Evolutionary conservation across 2,888 invertebrate species (phyloP).

Genomic region (Cerastis leucographa): DNA sequence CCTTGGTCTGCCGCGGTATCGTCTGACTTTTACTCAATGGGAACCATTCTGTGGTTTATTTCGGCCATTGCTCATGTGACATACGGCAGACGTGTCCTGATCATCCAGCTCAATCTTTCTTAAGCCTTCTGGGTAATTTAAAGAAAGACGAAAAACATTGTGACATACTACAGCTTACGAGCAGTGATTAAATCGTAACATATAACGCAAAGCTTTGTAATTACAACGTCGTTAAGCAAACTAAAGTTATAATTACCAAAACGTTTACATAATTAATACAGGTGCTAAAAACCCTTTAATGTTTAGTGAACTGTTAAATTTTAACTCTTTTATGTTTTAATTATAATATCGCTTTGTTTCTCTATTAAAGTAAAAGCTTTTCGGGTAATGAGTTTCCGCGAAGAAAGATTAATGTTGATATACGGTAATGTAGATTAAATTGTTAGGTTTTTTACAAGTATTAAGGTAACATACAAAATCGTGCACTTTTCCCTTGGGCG

Average conservation of each 20-base stretch:
- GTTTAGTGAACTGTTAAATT: conserved; percentile 12
- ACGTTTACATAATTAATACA: conserved; percentile 27
- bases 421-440: conserved; percentile 17
- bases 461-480: neutral
- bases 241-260: conserved; percentile 18
- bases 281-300: conserved; percentile 24
- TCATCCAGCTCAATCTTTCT: too few relatives aligned
- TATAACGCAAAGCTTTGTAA: neutral
- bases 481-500: neutral
- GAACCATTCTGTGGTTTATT: too few relatives aligned
- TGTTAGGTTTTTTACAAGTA: neutral
- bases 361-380: conserved; percentile 35
- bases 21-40: too few relatives aligned
- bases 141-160: too few relatives aligned
- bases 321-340: conserved; percentile 26
- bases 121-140: too few relatives aligned
- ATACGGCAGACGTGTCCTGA: too few relatives aligned
- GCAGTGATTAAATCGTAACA: neutral
- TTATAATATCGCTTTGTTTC: conserved; percentile 41
- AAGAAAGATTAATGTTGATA: conserved; percentile 42
- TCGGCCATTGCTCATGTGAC: too few relatives aligned
- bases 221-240: neutral
- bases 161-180: neutral
- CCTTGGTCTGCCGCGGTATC: too few relatives aligned
- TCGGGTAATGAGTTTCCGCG: conserved; percentile 20